Conservation (phyloP, 2,888 invertebrate species). For the Metopia argyrocephala region DNA sequence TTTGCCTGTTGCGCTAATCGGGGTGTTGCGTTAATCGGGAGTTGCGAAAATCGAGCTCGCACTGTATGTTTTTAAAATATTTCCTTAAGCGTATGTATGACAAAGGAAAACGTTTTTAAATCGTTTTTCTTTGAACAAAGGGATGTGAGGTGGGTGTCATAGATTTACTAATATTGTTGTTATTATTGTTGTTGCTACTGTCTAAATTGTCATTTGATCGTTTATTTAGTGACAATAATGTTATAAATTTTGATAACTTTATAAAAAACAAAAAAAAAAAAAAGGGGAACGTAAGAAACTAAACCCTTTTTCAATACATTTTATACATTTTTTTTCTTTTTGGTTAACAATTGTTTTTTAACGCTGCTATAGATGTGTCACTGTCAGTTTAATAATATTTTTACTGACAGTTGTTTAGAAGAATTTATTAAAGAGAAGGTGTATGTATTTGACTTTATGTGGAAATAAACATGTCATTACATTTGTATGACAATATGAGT, state of each 20-base stretch:
- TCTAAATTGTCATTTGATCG: constrained; percentile 78
- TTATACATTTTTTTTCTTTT: constrained; percentile 11
- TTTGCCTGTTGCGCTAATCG: too few relatives aligned
- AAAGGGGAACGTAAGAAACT: constrained; percentile 12
- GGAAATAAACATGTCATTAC: constrained; percentile 61
- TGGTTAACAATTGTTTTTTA: constrained; percentile 34
- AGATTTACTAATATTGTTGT: constrained; percentile 55
- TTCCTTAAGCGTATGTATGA: neutral
- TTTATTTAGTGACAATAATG: constrained; percentile 77
- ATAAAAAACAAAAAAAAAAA: neutral
- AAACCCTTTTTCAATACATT: constrained; percentile 41
- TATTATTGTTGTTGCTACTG: constrained; percentile 47
- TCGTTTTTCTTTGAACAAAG: neutral
- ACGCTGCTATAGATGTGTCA: constrained; percentile 41
- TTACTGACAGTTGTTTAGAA: constrained; percentile 63
- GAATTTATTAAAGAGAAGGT: constrained; percentile 60
- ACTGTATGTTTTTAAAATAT: too few relatives aligned
- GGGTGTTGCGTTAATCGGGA: too few relatives aligned
- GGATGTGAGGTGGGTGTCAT: constrained; percentile 4
- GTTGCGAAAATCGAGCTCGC: too few relatives aligned
- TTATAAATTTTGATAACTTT: constrained; percentile 59
- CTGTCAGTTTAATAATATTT: constrained; percentile 52
- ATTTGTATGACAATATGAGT: constrained; percentile 57
- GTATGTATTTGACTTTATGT: constrained; percentile 50
- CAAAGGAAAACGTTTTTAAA: neutral